These are phyloP conservation scores for Pipistrellus pygmaeus DNA, from an alignment of 2,797 vertebrate species.

Conservation along the genomic window DNA sequence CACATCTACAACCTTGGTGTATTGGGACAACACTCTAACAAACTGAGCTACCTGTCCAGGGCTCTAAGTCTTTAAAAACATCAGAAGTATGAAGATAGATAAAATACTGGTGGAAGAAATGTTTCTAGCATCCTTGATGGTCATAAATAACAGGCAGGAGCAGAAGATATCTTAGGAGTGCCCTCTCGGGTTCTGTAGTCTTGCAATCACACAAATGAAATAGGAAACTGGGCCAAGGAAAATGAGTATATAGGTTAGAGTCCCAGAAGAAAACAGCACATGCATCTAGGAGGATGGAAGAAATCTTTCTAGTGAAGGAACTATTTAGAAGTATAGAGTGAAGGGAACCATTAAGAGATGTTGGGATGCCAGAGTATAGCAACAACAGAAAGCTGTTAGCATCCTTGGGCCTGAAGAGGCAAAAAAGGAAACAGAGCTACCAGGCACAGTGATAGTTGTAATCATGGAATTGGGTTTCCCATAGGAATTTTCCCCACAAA, in stretches of 20 bases:
- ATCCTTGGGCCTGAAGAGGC: background rate
- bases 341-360: background rate
- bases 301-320: conserved; percentile 42
- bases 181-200: background rate
- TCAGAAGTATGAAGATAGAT: conserved; percentile 14
- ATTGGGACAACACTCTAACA: background rate
- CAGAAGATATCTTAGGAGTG: conserved; percentile 1
- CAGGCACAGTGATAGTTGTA: background rate
- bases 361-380: background rate
- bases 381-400: background rate
- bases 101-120: background rate
- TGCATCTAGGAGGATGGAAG: conserved; percentile 17
- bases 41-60: background rate
- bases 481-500: background rate
- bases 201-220: conserved; percentile 9
- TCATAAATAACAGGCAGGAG: background rate
- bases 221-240: conserved; percentile 46
- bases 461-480: background rate
- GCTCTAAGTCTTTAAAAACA: conserved; percentile 41
- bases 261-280: background rate
- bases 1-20: background rate
- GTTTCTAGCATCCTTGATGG: conserved; percentile 15
- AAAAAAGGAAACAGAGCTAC: background rate
- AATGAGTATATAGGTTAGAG: conserved; percentile 25
- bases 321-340: conserved; percentile 31